phyloP scores from a whole-genome alignment of 1,140 invertebrate genomes.

The Plodia interpunctella region DNA sequence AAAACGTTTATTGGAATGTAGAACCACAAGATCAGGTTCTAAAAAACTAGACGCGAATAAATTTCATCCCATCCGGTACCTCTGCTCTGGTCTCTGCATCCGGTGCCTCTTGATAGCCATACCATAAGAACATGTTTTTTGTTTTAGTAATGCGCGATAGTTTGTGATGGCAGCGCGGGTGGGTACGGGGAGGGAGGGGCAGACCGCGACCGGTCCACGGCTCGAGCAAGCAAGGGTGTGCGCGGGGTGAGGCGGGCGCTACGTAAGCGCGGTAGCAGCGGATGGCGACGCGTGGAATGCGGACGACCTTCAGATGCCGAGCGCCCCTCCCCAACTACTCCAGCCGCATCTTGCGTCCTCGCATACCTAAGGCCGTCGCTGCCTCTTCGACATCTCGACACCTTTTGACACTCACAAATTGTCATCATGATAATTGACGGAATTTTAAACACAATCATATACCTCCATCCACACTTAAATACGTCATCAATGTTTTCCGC shows the following conservation, averaged over 20 bases:
- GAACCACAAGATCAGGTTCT: conserved; percentile 47
- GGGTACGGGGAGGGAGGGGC: conserved; percentile 46
- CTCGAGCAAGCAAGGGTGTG: conserved; percentile 19
- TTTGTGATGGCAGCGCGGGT: conserved; percentile 60
- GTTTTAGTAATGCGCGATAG: conserved; percentile 73
- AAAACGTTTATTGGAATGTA: conserved; percentile 64
- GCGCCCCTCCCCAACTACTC: conserved; percentile 62
- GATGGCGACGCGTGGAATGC: conserved; percentile 74
- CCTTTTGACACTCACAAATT: conserved; percentile 47
- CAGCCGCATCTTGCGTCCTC: conserved; percentile 72
- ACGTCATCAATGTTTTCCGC: too few species aligned
- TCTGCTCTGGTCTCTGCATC: too few species aligned
- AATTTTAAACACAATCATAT: conserved; percentile 28
- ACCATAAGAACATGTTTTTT: conserved; percentile 72
- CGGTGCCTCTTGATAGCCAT: conserved; percentile 70
- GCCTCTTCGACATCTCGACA: conserved; percentile 70
- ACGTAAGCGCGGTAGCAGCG: conserved; percentile 75
- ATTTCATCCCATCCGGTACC: conserved; percentile 74
- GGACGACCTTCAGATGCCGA: conserved; percentile 75
- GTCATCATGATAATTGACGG: conserved; percentile 43
- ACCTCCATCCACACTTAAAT: too few species aligned
- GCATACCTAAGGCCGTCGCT: conserved; percentile 65
- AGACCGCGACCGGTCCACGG: conserved; percentile 54
- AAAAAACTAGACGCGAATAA: conserved; percentile 73
- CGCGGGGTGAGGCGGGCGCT: conserved; percentile 48